Percentiles rank a stretch among this genome's conserved stretches.
Conservation (phyloP, 2,888 invertebrate species). For the Megaustenia siamemsis region DNA sequence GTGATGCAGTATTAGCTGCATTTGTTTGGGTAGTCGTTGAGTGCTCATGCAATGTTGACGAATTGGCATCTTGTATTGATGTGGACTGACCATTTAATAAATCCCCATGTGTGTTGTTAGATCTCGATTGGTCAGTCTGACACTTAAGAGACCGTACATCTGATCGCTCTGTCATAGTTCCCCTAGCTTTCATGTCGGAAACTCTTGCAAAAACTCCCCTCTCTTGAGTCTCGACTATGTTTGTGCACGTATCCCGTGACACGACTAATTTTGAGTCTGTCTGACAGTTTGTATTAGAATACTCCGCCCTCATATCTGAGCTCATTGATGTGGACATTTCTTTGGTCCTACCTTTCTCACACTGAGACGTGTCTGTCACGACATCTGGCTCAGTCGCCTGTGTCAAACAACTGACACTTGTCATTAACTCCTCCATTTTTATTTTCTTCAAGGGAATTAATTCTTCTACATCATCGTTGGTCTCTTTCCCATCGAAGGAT, state of each 20-base stretch:
- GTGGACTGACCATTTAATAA: background rate
- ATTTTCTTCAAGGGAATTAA: constrained; percentile 7
- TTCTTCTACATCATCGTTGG: constrained; percentile 48
- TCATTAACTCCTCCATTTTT: constrained; percentile 19
- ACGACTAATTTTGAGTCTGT: constrained; percentile 46
- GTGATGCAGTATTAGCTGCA: background rate
- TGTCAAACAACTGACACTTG: background rate
- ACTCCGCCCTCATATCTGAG: constrained; percentile 40
- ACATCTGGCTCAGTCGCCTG: constrained; percentile 31
- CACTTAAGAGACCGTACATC: constrained; percentile 54
- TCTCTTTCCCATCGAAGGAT: constrained; percentile 57
- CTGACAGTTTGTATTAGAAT: constrained; percentile 45
- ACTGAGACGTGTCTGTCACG: constrained; percentile 19
- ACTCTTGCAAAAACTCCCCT: constrained; percentile 45
- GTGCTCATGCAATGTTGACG: background rate
- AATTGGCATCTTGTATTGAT: too few relatives aligned
- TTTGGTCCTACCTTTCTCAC: constrained; percentile 26
- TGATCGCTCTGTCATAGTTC: constrained; percentile 59
- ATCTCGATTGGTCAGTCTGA: constrained; percentile 57
- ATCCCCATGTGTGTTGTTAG: background rate
- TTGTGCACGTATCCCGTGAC: constrained; percentile 47
- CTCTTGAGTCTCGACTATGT: constrained; percentile 44
- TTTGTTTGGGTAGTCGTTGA: background rate
- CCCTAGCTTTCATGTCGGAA: constrained; percentile 54
- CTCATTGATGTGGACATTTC: constrained; percentile 51